These are phyloP conservation scores for Microctenopoma lineatum DNA, from an alignment of 2,797 vertebrate species.

Conservation along the genomic window DNA sequence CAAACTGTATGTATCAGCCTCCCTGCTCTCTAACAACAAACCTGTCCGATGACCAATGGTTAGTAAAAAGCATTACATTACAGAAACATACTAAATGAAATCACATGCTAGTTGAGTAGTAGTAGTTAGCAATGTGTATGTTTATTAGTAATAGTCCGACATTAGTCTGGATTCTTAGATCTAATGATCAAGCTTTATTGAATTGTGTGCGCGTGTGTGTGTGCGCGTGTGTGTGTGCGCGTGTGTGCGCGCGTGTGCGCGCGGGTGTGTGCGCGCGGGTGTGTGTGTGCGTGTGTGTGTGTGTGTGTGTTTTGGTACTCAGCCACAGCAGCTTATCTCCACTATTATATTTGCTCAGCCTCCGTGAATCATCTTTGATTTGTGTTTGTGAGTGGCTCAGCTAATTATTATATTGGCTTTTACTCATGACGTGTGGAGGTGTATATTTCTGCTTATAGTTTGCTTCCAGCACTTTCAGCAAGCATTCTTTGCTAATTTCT, in stretches of 20 bases:
- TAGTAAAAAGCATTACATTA: too few relatives aligned
- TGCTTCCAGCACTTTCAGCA: neutral
- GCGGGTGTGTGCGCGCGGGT: too few relatives aligned
- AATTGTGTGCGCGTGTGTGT: too few relatives aligned
- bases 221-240: neutral
- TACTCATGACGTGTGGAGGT: neutral
- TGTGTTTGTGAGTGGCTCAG: neutral
- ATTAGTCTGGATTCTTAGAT: neutral
- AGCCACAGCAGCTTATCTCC: constrained; percentile 8
- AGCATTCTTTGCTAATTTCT: neutral
- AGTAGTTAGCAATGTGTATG: neutral
- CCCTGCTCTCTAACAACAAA: too few relatives aligned
- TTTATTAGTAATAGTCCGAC: neutral
- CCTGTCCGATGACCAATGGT: too few relatives aligned
- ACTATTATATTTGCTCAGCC: neutral
- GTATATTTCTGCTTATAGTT: neutral
- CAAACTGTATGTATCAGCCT: too few relatives aligned
- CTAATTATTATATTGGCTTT: neutral
- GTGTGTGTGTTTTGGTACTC: neutral
- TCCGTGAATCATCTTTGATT: constrained; percentile 20
- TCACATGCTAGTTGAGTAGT: neutral
- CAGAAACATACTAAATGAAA: neutral
- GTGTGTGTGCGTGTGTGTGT: too few relatives aligned
- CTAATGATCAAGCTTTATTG: neutral
- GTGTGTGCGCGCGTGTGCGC: too few relatives aligned